Percentiles rank a stretch among this genome's conserved stretches.
Evolutionary conservation across 1,140 invertebrate species (phyloP).

Genomic region (Monochamus saltuarius): DNA sequence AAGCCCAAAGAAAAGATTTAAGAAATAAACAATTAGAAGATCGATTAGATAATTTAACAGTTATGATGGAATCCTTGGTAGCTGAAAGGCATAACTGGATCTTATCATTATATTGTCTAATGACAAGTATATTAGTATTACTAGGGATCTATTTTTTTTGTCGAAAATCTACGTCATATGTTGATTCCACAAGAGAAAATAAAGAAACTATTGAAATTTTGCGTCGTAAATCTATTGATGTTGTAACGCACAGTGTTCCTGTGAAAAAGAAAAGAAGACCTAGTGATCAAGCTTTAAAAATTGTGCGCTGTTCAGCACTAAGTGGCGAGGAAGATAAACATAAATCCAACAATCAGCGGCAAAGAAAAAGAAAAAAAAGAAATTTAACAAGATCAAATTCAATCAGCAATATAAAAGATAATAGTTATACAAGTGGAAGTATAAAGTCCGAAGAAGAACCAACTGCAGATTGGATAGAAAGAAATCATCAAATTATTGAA

Average conservation of each 20-base stretch:
- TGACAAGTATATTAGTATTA: slow-evolving; percentile 41
- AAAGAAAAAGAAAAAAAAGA: slow-evolving; percentile 54
- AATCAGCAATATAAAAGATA: not conserved
- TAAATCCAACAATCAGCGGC: slow-evolving; percentile 31
- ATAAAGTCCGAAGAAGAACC: slow-evolving; percentile 20
- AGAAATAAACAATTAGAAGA: slow-evolving; percentile 67
- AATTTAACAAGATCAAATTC: slow-evolving; percentile 31
- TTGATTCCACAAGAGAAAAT: slow-evolving; percentile 45
- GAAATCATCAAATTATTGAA: slow-evolving; percentile 33
- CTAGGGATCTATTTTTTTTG: slow-evolving; percentile 51
- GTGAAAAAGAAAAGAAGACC: slow-evolving; percentile 56
- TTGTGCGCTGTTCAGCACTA: slow-evolving; percentile 44
- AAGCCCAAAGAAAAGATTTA: slow-evolving; percentile 69
- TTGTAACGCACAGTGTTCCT: slow-evolving; percentile 52
- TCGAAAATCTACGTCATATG: slow-evolving; percentile 33
- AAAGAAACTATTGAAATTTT: slow-evolving; percentile 46
- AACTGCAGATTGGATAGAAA: slow-evolving; percentile 33
- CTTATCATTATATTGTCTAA: slow-evolving; percentile 58
- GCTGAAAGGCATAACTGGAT: slow-evolving; percentile 67
- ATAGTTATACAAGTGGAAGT: slow-evolving; percentile 15
- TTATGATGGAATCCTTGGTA: slow-evolving; percentile 59
- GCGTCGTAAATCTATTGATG: slow-evolving; percentile 63
- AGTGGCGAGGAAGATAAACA: slow-evolving; percentile 49
- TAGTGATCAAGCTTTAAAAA: slow-evolving; percentile 75
- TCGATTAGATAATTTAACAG: slow-evolving; percentile 62